A percentile compares a stretch with the other conserved stretches of the same genome.
phyloP scores from a whole-genome alignment of 2,797 vertebrate species.

The Pangasius djambal region DNA sequence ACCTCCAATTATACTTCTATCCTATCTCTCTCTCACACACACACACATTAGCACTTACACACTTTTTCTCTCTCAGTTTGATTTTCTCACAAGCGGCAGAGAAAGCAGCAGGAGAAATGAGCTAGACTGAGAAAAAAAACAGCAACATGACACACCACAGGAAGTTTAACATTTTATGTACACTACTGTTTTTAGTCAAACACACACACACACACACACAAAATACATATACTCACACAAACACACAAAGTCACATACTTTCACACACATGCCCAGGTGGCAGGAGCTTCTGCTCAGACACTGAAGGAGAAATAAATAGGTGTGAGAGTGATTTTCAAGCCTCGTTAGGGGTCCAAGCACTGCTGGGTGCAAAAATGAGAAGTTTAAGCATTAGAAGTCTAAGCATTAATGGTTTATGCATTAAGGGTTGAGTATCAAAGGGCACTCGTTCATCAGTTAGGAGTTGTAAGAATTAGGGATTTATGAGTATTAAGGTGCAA shows the following conservation, averaged over 20 bases:
- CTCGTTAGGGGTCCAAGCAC: not conserved
- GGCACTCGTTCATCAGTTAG: not conserved
- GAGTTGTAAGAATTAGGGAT: not conserved
- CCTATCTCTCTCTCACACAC: not conserved
- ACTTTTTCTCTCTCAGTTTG: not conserved
- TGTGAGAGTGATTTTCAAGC: not conserved
- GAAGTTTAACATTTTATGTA: slow-evolving; percentile 1
- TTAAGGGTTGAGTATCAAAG: not conserved
- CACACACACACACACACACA: not conserved
- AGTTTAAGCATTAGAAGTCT: not conserved
- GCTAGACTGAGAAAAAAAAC: not conserved
- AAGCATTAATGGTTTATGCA: not conserved
- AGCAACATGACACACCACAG: slow-evolving; percentile 5
- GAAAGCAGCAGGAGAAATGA: slow-evolving; percentile 20
- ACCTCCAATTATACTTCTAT: not conserved
- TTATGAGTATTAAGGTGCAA: not conserved
- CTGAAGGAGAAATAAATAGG: slow-evolving; percentile 3
- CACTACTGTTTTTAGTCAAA: not conserved
- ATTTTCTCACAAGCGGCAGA: not conserved
- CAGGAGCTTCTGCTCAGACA: not conserved
- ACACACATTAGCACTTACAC: not conserved
- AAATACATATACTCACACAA: too few species aligned
- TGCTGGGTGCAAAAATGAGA: not conserved
- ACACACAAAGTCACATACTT: not conserved
- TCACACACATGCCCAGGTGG: not conserved